Evolutionary conservation across 2,113 vertebrate species (phyloP), one percentile per base, ranked within the genome.

Genomic region (Pseudorhombus dupliciocellatus): DNA sequence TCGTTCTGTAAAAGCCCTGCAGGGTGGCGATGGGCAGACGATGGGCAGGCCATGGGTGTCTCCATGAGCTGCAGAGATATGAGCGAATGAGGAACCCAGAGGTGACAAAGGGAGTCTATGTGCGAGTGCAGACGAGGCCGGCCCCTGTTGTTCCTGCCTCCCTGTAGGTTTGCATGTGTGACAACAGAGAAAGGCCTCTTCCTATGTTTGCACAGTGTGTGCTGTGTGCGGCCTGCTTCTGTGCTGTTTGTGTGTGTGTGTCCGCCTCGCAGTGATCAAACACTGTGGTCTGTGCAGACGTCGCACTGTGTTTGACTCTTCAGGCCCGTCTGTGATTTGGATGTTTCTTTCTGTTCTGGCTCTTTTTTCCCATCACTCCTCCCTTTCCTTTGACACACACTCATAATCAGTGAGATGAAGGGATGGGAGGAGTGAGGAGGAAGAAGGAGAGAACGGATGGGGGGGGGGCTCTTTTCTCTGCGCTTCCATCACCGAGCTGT

Each of bases 101-200:
- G 74, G 50, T 63, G 65, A 87, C 83, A 87, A 83, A 70, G 20
- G 59, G 42, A 31, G 71, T 28, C 48, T 5, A 48, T 70, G 66
- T 56, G 69, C 54, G 50, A 85, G 58, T 61, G 75, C 58, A 85
- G 73, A 74, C 62, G 30, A 54, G 66, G 59, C 66, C 59, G 44
- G 50, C 70, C 80, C 63, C 59, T 80, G 82, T 80, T 88, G 20
- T 88, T 67, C 63, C 75, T 82, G 77, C 51, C 64, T 80, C 72
- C 66, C 68, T 67, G 64, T 46, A 84, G 77, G 82, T 86, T 84
- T 90, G 85, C 73, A 75, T 85, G 88, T 81, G 46, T 60, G 83
- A 89, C 84, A 84, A 83, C 79, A 89, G 71, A 85, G 75, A 84
- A 69, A 78, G 74, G 73, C 81, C 80, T 83, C 69, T 74, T 79